A percentile compares a stretch with the other conserved stretches of the same genome.
Evolutionary conservation across 2,888 invertebrate genomes (phyloP).

Genomic region (Epinotia bilunana): DNA sequence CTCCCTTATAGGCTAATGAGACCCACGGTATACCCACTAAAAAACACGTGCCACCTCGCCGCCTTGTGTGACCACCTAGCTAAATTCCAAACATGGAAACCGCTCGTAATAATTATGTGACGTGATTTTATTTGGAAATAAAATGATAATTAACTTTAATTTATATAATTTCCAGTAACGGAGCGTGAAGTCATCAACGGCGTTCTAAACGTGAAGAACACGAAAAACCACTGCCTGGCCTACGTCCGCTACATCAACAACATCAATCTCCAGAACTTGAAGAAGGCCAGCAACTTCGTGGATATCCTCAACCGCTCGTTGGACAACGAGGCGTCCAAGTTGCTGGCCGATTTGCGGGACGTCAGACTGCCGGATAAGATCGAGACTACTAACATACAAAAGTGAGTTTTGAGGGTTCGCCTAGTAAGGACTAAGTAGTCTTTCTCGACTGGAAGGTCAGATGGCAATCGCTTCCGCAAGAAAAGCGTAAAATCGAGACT

Average conservation of each 20-base stretch:
- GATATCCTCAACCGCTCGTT: constrained; percentile 96
- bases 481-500: no score
- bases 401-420: constrained; percentile 79
- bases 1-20: no score
- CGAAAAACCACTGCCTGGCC: constrained; percentile 97
- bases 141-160: not conserved
- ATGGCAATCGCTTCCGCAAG: not conserved
- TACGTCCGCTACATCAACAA: constrained; percentile 98
- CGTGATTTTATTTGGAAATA: not conserved
- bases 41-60: no score
- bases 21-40: no score
- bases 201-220: constrained; percentile 95
- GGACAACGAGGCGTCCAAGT: constrained; percentile 96
- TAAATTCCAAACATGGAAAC: no score
- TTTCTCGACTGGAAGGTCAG: not conserved
- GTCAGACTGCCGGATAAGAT: constrained; percentile 95
- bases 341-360: constrained; percentile 95
- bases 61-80: no score
- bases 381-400: constrained; percentile 94
- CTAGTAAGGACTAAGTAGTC: not conserved
- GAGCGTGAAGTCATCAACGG: constrained; percentile 99
- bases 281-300: constrained; percentile 97
- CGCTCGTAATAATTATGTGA: no score
- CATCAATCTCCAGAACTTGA: constrained; percentile 97
- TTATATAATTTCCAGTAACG: constrained; percentile 89